Base-by-base conservation (phyloP, 2,113 vertebrate genomes). In the Poecilia latipinna region DNA sequence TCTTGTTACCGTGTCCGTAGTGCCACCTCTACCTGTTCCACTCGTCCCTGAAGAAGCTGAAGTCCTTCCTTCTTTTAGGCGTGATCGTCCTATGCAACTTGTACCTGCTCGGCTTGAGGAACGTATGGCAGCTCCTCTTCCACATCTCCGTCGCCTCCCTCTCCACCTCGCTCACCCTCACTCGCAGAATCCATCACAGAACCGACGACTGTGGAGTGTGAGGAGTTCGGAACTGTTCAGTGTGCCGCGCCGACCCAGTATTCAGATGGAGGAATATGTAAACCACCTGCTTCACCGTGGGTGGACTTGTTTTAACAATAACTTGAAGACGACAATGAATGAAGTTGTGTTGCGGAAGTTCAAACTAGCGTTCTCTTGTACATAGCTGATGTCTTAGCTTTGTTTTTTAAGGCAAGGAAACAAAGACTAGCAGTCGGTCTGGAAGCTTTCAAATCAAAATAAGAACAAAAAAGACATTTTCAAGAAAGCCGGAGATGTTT, bases 21-120 rank as follows among this genome's bases (percentile, higher is more conserved):
- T 98, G 97, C 89, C 96, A 97, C 74, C 82, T 99, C 82, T 99
- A 98, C 91, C 94, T 99, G 85, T 97, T 98, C 94, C 95, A 97
- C 86, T 95, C 95, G 12, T 95, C 95, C 0, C 80, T 88, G 24
- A 96, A 96, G 93, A 96, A 91, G 35, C 15, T 79, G 65, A 97
- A 97, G 91, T 93, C 95, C 0, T 91, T 94, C 68, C 64, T 89
- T 28, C 90, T 96, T 77, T 83, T 98, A 54, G 86, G 86, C 28
- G 83, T 86, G 0, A 87, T 98, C 33, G 89, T 96, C 57, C 88
- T 96, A 32, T 97, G 97, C 95, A 98, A 99, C 78, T 0, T 91
- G 63, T 95, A 95, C 89, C 89, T 99, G 91, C 94, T 95, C 0
- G 97, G 96, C 74, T 84, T 95, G 79, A 87, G 98, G 91, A 98